phyloP scores from a whole-genome alignment of 2,113 vertebrate species.

The Coreoperca whiteheadi region DNA sequence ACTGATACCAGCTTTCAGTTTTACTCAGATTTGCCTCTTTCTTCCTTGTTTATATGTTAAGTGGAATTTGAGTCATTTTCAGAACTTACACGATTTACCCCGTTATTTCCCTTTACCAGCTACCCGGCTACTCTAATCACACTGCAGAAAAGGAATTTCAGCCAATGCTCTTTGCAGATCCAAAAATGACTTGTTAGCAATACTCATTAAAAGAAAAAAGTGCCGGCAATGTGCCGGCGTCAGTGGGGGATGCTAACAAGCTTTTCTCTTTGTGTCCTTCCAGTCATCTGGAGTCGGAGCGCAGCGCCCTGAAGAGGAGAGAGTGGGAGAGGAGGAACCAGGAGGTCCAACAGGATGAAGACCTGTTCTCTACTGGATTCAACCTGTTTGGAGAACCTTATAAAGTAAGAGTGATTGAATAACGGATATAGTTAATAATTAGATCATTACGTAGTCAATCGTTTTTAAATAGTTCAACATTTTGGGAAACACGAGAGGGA shows the following conservation, averaged over 20 bases:
- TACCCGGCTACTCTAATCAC: background rate
- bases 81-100: background rate
- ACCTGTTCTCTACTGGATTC: conserved; percentile 97
- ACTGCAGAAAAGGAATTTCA: conserved; percentile 14
- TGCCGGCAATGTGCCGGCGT: conserved; percentile 6
- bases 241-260: conserved; percentile 42
- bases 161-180: conserved; percentile 13
- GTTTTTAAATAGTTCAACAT: background rate
- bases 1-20: background rate
- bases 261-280: conserved; percentile 63
- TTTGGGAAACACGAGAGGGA: background rate
- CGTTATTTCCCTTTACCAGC: conserved; percentile 19
- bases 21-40: background rate
- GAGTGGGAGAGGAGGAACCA: conserved; percentile 98
- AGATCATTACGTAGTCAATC: background rate
- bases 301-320: conserved; percentile 94
- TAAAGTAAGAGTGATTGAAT: conserved; percentile 85
- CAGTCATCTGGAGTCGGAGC: conserved; percentile 97
- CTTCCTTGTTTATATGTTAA: background rate
- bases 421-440: background rate
- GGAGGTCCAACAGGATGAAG: conserved; percentile 98
- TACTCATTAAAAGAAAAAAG: conserved; percentile 43
- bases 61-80: conserved; percentile 21
- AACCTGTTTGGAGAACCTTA: conserved; percentile 99
- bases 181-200: conserved; percentile 31